These are phyloP conservation scores for Polypedilum pembai DNA, from an alignment of 1,140 invertebrate species.

Conservation along the genomic window DNA sequence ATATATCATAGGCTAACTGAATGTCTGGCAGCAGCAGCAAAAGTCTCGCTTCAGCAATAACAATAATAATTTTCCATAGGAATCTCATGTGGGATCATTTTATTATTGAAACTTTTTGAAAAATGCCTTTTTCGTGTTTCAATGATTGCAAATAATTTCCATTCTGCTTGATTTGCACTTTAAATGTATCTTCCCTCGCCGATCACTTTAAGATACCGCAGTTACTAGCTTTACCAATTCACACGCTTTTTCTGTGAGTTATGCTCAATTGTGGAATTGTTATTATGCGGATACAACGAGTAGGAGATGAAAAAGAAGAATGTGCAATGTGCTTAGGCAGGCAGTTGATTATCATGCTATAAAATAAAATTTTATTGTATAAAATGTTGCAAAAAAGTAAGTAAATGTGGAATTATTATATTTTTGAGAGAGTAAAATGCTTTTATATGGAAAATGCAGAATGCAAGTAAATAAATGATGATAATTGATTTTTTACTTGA, in stretches of 20 bases:
- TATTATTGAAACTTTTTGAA: not conserved
- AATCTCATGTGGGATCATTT: too few relatives aligned
- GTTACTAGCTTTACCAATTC: not conserved
- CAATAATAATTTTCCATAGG: not conserved
- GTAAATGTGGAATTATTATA: too few relatives aligned
- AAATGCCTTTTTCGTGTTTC: conserved; percentile 17
- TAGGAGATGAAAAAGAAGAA: not conserved
- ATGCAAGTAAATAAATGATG: too few relatives aligned
- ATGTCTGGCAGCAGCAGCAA: too few relatives aligned
- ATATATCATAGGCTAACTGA: too few relatives aligned
- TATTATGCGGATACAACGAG: conserved; percentile 2
- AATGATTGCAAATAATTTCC: conserved; percentile 9
- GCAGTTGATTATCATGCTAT: not conserved
- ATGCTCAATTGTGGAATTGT: not conserved
- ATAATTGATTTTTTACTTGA: too few relatives aligned
- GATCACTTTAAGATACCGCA: not conserved
- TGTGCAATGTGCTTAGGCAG: not conserved
- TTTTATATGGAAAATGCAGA: too few relatives aligned
- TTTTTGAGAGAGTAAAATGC: too few relatives aligned
- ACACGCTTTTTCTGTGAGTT: not conserved
- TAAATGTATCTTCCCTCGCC: not conserved
- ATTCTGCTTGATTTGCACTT: not conserved
- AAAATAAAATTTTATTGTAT: conserved; percentile 15
- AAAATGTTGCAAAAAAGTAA: not conserved
- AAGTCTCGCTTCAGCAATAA: not conserved